Conservation (phyloP, 1,140 invertebrate genomes). For the Notospermus geniculatus region DNA sequence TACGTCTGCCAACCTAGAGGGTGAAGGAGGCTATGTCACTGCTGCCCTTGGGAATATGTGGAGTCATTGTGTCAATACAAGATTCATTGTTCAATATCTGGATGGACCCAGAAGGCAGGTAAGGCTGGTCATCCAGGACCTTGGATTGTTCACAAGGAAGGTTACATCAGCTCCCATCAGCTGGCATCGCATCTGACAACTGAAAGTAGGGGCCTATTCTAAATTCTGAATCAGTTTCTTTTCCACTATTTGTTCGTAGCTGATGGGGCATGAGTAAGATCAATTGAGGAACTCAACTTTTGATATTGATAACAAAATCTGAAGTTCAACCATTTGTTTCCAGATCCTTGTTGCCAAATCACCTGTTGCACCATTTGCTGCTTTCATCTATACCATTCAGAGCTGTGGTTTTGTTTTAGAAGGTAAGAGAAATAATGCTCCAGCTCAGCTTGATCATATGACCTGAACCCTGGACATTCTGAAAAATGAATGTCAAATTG, state of each 20-base stretch:
- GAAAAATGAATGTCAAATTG: too few relatives aligned
- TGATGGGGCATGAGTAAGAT: too few relatives aligned
- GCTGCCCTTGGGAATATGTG: constrained; percentile 44
- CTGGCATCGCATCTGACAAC: too few relatives aligned
- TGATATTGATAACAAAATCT: background rate
- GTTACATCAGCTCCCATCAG: too few relatives aligned
- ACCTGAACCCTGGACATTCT: too few relatives aligned
- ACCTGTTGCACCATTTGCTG: constrained; percentile 40
- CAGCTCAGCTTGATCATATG: too few relatives aligned
- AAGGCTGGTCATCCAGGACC: background rate
- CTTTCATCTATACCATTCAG: constrained; percentile 39
- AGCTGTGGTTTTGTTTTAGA: constrained; percentile 36
- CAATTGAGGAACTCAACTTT: background rate
- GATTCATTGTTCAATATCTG: constrained; percentile 41
- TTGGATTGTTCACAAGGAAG: too few relatives aligned
- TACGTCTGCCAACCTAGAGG: constrained; percentile 9
- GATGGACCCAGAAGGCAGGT: constrained; percentile 29
- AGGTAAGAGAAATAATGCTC: constrained; percentile 32
- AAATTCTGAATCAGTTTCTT: constrained; percentile 1
- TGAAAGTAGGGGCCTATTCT: too few relatives aligned
- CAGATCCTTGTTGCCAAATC: constrained; percentile 45
- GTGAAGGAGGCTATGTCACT: constrained; percentile 30
- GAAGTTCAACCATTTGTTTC: constrained; percentile 11
- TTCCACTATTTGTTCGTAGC: too few relatives aligned
- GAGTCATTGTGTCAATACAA: constrained; percentile 47